Conservation (phyloP, 2,888 invertebrate genomes). For the Acanthococcus lagerstroemiae region DNA sequence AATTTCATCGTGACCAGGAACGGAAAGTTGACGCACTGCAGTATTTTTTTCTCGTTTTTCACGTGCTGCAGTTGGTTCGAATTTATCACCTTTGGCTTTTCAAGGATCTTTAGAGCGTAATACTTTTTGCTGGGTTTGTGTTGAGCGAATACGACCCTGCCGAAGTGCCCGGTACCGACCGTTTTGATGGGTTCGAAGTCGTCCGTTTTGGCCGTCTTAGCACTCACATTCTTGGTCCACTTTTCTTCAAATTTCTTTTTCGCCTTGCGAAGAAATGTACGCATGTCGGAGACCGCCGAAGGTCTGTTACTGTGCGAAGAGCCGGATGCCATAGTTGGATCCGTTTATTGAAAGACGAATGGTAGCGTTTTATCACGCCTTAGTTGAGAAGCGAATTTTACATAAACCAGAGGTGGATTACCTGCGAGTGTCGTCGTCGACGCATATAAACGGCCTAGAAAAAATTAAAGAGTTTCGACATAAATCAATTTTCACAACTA, state of each 20-base stretch:
- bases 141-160: conserved; percentile 18
- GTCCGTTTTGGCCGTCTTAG: conserved; percentile 1
- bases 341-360: too few relatives aligned
- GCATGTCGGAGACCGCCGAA: conserved; percentile 10
- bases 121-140: conserved; percentile 16
- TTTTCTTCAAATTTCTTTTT: conserved; percentile 25
- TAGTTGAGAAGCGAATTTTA: neutral
- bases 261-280: conserved; percentile 12
- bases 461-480: too few relatives aligned
- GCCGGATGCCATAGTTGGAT: conserved; percentile 14
- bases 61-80: conserved; percentile 24
- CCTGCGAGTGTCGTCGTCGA: neutral
- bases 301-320: conserved; percentile 20
- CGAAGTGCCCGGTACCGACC: conserved; percentile 21
- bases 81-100: conserved; percentile 14
- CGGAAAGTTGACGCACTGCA: conserved; percentile 20
- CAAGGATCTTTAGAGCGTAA: conserved; percentile 23
- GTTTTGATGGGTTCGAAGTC: conserved; percentile 20
- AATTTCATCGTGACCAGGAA: conserved; percentile 18
- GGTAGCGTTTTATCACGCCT: neutral
- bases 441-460: too few relatives aligned
- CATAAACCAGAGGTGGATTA: neutral
- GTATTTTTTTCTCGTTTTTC: conserved; percentile 23
- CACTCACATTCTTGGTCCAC: conserved; percentile 3
- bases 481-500: neutral